These are phyloP conservation scores for Penaeus japonicus DNA, from an alignment of 1,140 invertebrate genomes.

Conservation along the genomic window DNA sequence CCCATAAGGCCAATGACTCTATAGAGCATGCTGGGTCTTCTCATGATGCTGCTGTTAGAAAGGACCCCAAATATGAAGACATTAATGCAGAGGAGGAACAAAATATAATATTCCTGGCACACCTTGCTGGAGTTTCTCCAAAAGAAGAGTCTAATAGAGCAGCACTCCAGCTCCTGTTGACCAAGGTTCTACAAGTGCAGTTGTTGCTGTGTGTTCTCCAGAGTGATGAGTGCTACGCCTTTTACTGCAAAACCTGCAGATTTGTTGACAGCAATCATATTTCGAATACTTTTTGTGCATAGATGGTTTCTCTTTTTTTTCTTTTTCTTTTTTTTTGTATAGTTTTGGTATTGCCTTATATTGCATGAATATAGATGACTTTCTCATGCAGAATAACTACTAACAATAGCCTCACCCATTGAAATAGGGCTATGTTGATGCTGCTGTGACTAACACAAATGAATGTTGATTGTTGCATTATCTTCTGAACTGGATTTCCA, in stretches of 20 bases:
- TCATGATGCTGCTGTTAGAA: too few species aligned
- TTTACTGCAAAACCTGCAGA: conserved; percentile 31
- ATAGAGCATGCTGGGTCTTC: too few species aligned
- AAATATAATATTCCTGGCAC: not conserved
- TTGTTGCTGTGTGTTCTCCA: conserved; percentile 11
- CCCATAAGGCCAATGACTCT: too few species aligned
- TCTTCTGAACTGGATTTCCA: too few species aligned
- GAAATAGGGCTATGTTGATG: too few species aligned
- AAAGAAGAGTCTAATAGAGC: not conserved
- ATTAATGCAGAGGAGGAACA: not conserved
- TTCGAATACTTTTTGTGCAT: not conserved
- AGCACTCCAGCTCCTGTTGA: not conserved
- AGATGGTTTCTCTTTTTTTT: not conserved
- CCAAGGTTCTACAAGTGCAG: not conserved
- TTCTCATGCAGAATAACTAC: too few species aligned
- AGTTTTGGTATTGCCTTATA: not conserved
- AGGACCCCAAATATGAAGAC: too few species aligned
- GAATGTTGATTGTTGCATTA: too few species aligned
- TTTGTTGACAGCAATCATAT: not conserved
- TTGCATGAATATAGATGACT: not conserved
- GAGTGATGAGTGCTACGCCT: conserved; percentile 8
- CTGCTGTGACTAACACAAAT: too few species aligned
- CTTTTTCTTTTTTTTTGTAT: not conserved
- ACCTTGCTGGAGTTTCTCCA: not conserved
- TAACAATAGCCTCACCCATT: too few species aligned